A percentile compares a stretch with the other conserved stretches of the same genome.
Conservation (phyloP, 2,888 invertebrate species). For the Iselma pallidipennis region DNA sequence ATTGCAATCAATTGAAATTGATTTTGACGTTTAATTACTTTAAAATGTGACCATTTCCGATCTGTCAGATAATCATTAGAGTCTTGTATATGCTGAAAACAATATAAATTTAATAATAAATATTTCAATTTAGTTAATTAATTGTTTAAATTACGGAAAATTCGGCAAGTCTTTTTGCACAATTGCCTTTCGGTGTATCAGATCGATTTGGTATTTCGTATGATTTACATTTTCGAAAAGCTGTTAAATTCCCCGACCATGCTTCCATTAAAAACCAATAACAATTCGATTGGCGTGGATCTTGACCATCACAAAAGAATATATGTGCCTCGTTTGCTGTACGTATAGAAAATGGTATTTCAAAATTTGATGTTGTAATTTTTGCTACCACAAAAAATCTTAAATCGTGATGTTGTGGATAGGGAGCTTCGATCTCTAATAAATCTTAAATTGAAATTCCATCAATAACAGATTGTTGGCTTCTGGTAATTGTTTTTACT, state of each 20-base stretch:
- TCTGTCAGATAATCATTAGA: background rate
- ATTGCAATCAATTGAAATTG: background rate
- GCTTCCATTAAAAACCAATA: slow-evolving; percentile 47
- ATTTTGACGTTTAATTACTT: background rate
- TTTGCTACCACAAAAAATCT: background rate
- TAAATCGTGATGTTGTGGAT: background rate
- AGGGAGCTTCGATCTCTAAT: background rate
- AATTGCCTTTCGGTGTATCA: background rate
- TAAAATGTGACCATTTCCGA: background rate
- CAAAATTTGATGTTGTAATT: slow-evolving; percentile 2
- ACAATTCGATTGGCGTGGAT: slow-evolving; percentile 32
- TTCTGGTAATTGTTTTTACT: background rate
- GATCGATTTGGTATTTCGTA: slow-evolving; percentile 23
- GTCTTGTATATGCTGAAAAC: background rate
- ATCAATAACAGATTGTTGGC: too few species aligned
- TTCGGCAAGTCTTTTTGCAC: background rate
- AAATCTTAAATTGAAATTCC: background rate
- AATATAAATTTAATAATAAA: background rate
- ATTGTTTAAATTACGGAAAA: background rate
- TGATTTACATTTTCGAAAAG: slow-evolving; percentile 38
- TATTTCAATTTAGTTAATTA: background rate
- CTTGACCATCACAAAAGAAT: slow-evolving; percentile 37
- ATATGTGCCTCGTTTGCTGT: slow-evolving; percentile 37
- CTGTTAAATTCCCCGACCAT: slow-evolving; percentile 33
- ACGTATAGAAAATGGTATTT: slow-evolving; percentile 31